A percentile compares a stretch with the other conserved stretches of the same genome.
These are phyloP conservation scores for Platysteira castanea DNA, from an alignment of 2,113 vertebrate species.

Conservation along the genomic window DNA sequence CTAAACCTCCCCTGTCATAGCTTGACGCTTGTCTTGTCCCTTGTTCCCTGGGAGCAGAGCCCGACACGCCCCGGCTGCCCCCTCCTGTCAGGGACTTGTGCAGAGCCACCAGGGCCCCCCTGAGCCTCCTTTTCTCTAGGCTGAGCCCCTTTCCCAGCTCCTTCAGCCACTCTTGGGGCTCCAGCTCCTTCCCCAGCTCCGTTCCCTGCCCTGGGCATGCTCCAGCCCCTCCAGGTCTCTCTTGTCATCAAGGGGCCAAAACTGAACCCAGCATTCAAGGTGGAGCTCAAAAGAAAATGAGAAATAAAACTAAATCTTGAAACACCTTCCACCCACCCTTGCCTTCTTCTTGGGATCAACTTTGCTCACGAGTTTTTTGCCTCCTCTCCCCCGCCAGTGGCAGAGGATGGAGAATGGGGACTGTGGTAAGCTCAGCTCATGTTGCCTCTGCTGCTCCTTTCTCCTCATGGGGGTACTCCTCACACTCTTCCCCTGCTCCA, in stretches of 20 bases:
- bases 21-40: background rate
- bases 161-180: background rate
- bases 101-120: background rate
- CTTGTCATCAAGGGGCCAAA: no score
- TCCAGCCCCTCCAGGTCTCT: background rate
- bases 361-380: background rate
- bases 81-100: background rate
- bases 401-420: no score
- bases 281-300: background rate
- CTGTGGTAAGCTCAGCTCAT: background rate
- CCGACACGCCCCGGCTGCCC: background rate
- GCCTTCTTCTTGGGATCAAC: background rate
- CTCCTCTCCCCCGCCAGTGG: rapidly evolving
- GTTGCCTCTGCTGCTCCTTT: background rate
- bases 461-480: background rate
- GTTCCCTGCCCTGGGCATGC: rapidly evolving
- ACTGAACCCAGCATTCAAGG: background rate
- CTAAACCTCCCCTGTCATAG: background rate
- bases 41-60: background rate
- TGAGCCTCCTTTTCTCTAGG: background rate
- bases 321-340: background rate
- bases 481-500: background rate
- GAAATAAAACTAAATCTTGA: background rate
- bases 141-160: background rate
- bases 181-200: background rate